Evolutionary conservation across 2,797 vertebrate genomes (phyloP), one percentile per base, ranked within the genome.

Genomic region (Octomys mimax): DNA sequence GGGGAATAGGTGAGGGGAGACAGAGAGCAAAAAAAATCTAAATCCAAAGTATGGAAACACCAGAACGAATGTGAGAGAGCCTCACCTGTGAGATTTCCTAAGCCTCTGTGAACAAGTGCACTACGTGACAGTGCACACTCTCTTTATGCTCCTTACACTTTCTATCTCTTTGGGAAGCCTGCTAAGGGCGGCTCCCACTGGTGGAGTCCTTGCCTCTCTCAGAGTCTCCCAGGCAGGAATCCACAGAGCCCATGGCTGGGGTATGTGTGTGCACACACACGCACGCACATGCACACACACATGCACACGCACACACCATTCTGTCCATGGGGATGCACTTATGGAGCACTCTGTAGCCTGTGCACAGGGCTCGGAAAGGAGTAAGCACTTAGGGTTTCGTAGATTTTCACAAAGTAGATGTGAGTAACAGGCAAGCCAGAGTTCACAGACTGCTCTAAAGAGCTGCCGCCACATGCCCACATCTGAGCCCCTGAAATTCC

Each of bases 401-500:
- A 46, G 24, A 46, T n/a, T 59, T 64, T 73, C n/a, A 66, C 42
- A 3, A 78, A 5, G 7, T 70, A 62, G 24, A 22, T 4, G 36
- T 24, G 21, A 73, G 57, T 79, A 46, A 39, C 62, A 83, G 39
- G 28, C 21, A 64, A 39, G 49, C 9, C 66, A 62, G 8, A 28
- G 31, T 68, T 57, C 70, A 80, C 26, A 70, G 33, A 79, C 6
- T 9, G 87, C 68, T 14, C 73, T 61, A 79, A 39, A 36, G 49
- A 22, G 59, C 1, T 26, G 64, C 54, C 66, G 75, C 54, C 24
- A 73, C 64, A 42, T 4, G 26, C 39, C 52, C 49, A 75, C 12
- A 71, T 83, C 13, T n/a, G 11, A 88, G 64, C n/a, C 59, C 79
- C 54, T 85, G 24, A n/a, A 83, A 68, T 92, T 79, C 22, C 39